A percentile compares a stretch with the other conserved stretches of the same genome.
Evolutionary conservation across 2,888 invertebrate species (phyloP).

Genomic region (Trachelus stipa): DNA sequence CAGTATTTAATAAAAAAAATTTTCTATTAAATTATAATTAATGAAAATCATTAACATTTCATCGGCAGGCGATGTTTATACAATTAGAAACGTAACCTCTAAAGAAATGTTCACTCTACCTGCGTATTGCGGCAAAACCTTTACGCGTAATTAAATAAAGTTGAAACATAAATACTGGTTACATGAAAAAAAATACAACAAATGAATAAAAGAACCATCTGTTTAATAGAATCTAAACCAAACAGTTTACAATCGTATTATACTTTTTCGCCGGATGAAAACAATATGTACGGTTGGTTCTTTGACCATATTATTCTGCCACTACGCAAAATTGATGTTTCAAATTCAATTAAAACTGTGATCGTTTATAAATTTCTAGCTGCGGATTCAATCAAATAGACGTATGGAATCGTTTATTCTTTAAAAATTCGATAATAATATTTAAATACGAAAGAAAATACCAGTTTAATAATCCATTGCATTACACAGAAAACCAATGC

Average conservation of each 20-base stretch:
- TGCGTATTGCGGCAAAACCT: background rate
- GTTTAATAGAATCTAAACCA: background rate
- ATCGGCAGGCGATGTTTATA: background rate
- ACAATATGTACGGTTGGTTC: background rate
- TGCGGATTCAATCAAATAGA: background rate
- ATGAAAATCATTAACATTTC: background rate
- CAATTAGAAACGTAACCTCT: background rate
- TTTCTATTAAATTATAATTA: background rate
- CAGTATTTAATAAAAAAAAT: background rate
- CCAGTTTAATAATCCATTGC: background rate
- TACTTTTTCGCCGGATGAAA: background rate
- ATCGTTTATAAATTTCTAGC: background rate
- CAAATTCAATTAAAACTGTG: background rate
- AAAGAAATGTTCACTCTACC: background rate
- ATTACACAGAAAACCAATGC: background rate
- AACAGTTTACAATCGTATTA: background rate
- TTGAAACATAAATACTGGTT: background rate
- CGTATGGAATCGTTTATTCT: background rate
- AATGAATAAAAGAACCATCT: background rate
- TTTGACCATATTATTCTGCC: background rate
- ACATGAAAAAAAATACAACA: background rate
- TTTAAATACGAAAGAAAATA: background rate
- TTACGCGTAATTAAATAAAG: background rate
- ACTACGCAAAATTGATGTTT: background rate
- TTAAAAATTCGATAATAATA: background rate